Evolutionary conservation across 2,113 vertebrate species (phyloP).

Genomic region (Bujurquina vittata): DNA sequence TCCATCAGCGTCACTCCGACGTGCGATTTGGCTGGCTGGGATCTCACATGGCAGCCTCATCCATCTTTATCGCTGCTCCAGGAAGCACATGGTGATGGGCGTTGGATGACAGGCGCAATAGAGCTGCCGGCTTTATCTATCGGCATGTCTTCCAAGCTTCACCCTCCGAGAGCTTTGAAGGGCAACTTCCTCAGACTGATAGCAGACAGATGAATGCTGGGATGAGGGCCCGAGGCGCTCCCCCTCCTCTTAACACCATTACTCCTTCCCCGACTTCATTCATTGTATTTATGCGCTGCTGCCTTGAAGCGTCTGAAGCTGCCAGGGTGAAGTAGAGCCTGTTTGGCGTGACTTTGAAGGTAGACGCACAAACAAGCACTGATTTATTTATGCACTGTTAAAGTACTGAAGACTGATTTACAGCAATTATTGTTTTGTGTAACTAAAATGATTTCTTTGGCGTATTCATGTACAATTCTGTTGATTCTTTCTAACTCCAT

Average conservation of each 20-base stretch:
- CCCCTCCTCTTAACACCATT: background rate
- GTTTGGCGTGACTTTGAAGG: slow-evolving; percentile 15
- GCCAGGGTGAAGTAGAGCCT: background rate
- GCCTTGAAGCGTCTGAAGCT: background rate
- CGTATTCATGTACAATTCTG: background rate
- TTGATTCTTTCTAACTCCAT: background rate
- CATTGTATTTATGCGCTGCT: slow-evolving; percentile 18
- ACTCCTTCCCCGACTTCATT: slow-evolving; percentile 21
- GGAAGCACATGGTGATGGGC: slow-evolving; percentile 35
- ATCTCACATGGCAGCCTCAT: slow-evolving; percentile 49
- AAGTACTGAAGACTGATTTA: background rate
- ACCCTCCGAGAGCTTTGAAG: slow-evolving; percentile 53
- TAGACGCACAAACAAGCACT: slow-evolving; percentile 6
- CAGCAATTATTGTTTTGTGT: background rate
- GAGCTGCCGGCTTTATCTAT: slow-evolving; percentile 56
- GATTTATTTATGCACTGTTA: slow-evolving; percentile 22
- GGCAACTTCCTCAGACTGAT: slow-evolving; percentile 41
- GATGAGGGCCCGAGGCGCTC: background rate
- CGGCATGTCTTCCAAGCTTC: slow-evolving; percentile 41
- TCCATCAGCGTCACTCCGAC: slow-evolving; percentile 44
- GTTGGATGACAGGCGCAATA: slow-evolving; percentile 43
- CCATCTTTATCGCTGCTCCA: slow-evolving; percentile 52
- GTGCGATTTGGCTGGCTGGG: slow-evolving; percentile 21
- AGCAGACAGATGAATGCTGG: slow-evolving; percentile 25
- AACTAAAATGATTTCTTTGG: slow-evolving; percentile 3